Base-by-base conservation (phyloP, 2,797 vertebrate genomes). In the Hapalemur alaotrensis region DNA sequence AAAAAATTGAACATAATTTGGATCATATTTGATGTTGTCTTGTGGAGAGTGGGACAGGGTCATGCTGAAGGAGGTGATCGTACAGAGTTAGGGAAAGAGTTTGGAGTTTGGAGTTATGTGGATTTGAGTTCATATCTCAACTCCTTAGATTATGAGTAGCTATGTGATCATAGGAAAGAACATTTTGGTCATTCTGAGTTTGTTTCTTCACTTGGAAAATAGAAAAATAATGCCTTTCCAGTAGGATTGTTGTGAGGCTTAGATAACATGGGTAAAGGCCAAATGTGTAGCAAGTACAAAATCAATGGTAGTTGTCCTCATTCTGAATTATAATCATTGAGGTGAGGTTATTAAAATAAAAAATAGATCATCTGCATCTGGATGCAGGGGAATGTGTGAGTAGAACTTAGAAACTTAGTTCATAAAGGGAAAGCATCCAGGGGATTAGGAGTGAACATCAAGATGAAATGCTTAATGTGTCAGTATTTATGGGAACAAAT, bases 181-280 rank as follows among this genome's bases (percentile, higher is more conserved):
- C 7, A 30, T 50, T 67, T 76, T 57, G 73, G 35, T 81, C 14
- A 38, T 79, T 91, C 63, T 76, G 57, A 91, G 15, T 86, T 89
- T 86, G 25, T n/a, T 93, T 91, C 10, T 14, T 83, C 13, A 79
- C 78, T 95, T 95, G 35, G 87, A 93, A 80, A 83, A 78, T 15
- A 81, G 32, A n/a, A 94, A 94, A 65, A 6, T 15, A 67, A 41
- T 25, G 18, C 30, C 28, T 70, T 65, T 89, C 32, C 54, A 28
- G 17, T 76, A 61, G 15, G 28, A 41, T 59, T n/a, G 0, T 59
- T 72, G 4, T 50, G 4, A 17, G 88, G 20, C 18, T 32, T 82
- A 93, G 82, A 86, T 65, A 83, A 82, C 3, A 30, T n/a, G 8
- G 20, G 15, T 38, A 67, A 90, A 73, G 50, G 38, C 43, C 50